phyloP scores from a whole-genome alignment of 2,113 vertebrate genomes.

The Hippolais icterina region DNA sequence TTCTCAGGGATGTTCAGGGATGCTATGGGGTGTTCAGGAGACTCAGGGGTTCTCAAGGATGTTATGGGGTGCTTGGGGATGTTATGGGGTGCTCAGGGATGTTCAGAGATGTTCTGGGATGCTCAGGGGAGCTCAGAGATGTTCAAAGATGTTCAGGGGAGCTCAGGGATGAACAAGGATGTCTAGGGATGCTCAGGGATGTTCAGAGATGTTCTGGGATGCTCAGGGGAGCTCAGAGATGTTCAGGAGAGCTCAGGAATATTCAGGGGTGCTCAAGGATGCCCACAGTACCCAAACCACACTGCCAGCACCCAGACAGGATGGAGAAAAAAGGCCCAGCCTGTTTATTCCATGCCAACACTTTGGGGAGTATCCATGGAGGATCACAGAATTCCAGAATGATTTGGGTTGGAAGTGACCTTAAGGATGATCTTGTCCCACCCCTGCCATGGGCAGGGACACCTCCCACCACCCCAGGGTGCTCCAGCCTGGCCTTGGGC shows the following conservation, averaged over 20 bases:
- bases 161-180: background rate
- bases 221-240: fast-evolving
- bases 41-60: background rate
- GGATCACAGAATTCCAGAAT: background rate
- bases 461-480: fast-evolving
- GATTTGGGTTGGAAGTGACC: background rate
- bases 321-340: background rate
- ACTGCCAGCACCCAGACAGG: background rate
- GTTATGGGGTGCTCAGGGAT: fast-evolving
- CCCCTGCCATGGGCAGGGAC: background rate
- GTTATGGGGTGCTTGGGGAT: background rate
- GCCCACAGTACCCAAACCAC: background rate
- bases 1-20: background rate
- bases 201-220: fast-evolving
- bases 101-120: fast-evolving
- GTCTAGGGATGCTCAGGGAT: background rate
- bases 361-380: fast-evolving
- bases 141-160: fast-evolving
- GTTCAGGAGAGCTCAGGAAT: background rate
- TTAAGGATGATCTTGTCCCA: background rate
- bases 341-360: fast-evolving
- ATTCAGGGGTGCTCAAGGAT: fast-evolving
- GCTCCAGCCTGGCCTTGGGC: background rate
- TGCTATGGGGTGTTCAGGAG: fast-evolving
- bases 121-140: background rate